phyloP scores from a whole-genome alignment of 2,797 vertebrate species.

The Stomatorhinus walkeri region DNA sequence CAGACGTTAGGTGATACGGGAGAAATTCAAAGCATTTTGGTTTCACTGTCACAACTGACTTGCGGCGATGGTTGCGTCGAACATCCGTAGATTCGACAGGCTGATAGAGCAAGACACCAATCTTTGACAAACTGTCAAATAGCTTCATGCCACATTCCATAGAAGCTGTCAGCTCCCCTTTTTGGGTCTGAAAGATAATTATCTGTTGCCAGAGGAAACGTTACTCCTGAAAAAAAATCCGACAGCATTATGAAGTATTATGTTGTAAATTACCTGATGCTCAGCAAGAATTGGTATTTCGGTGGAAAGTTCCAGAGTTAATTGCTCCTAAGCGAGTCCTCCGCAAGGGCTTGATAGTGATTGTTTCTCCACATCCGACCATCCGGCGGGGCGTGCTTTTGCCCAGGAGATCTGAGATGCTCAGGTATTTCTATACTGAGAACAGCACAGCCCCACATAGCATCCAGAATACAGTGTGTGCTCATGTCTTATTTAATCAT shows the following conservation, averaged over 20 bases:
- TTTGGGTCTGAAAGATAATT: slow-evolving; percentile 51
- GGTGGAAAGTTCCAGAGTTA: background rate
- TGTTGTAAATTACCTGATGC: slow-evolving; percentile 9
- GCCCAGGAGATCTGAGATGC: background rate
- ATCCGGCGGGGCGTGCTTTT: background rate
- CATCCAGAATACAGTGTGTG: background rate
- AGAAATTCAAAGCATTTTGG: slow-evolving; percentile 49
- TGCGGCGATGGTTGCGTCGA: slow-evolving; percentile 58
- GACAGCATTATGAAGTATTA: background rate
- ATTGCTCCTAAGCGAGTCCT: background rate
- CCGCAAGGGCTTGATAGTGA: background rate
- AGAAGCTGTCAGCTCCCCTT: slow-evolving; percentile 57
- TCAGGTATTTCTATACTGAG: background rate
- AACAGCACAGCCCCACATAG: background rate
- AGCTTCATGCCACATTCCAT: slow-evolving; percentile 60
- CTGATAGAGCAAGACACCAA: slow-evolving; percentile 48
- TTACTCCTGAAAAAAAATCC: slow-evolving; percentile 15
- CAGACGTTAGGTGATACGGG: slow-evolving; percentile 32
- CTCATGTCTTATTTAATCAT: background rate
- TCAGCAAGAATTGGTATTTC: background rate
- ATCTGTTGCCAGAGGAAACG: slow-evolving; percentile 39
- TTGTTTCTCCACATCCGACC: background rate
- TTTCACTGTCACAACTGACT: slow-evolving; percentile 62
- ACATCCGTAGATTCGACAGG: slow-evolving; percentile 37
- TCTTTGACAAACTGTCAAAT: slow-evolving; percentile 64